Conservation (phyloP, 2,113 vertebrate species). For the Manacus vitellinus region DNA sequence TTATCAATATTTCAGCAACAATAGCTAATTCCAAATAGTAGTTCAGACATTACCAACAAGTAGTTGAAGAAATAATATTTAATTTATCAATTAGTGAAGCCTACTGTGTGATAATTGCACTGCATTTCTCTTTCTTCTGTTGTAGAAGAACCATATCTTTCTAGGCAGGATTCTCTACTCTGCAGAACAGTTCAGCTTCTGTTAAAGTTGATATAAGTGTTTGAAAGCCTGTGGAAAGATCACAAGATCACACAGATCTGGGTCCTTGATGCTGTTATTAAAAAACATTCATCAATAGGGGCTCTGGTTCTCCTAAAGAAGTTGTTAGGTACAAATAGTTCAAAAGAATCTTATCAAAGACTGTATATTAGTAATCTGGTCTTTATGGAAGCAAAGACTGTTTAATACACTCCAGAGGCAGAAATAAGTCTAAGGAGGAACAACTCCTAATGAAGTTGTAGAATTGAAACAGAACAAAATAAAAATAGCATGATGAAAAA, state of each 20-base stretch:
- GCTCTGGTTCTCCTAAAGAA: background rate
- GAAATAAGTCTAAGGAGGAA: background rate
- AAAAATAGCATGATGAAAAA: background rate
- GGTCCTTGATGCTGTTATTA: slow-evolving; percentile 16
- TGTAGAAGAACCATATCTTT: background rate
- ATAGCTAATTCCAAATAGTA: background rate
- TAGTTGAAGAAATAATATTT: background rate
- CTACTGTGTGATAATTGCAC: background rate
- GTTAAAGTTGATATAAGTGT: background rate
- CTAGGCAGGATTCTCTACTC: background rate
- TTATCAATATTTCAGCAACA: background rate
- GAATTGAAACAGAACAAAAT: background rate
- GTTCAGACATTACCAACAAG: background rate
- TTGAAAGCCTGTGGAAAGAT: background rate
- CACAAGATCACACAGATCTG: background rate
- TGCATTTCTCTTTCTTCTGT: background rate
- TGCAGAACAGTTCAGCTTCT: background rate
- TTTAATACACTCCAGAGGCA: background rate
- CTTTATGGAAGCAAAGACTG: background rate
- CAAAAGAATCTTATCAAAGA: background rate
- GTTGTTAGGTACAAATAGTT: background rate
- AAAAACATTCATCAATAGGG: slow-evolving; percentile 14
- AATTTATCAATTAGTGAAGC: background rate
- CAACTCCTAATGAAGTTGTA: background rate
- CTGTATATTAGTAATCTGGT: background rate